Evolutionary conservation across 64 coral and sea anemone genomes (phyloP).

Genomic region (Stylophora pistillata): DNA sequence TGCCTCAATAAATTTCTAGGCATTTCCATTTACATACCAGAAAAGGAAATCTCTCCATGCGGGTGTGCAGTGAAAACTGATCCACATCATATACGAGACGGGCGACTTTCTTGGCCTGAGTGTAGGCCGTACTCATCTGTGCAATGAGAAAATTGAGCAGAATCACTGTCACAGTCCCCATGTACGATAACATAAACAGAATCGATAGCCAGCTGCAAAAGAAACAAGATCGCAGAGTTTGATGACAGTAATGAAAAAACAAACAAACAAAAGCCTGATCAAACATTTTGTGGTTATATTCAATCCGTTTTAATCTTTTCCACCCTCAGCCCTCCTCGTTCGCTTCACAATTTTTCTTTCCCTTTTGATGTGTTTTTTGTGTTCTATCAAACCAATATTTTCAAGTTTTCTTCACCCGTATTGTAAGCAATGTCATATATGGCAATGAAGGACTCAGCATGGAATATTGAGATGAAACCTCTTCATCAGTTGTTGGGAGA

Average conservation of each 20-base stretch:
- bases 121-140: slow-evolving; percentile 77
- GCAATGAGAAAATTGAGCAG: slow-evolving; percentile 86
- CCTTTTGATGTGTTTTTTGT: no score
- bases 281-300: no score
- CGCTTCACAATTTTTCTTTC: no score
- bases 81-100: slow-evolving; percentile 84
- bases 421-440: no score
- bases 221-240: not conserved
- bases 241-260: not conserved
- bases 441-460: no score
- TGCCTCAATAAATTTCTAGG: no score
- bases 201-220: slow-evolving; percentile 73
- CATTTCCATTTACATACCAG: slow-evolving; percentile 1
- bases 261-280: not conserved
- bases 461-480: no score
- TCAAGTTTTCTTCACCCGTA: no score
- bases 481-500: not conserved
- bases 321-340: no score
- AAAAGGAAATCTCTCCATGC: slow-evolving; percentile 73
- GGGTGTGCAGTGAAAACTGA: slow-evolving; percentile 60
- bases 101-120: slow-evolving; percentile 72
- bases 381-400: no score
- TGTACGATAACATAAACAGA: slow-evolving; percentile 74
- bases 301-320: no score
- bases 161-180: slow-evolving; percentile 79